Evolutionary conservation across 64 coral and sea anemone species (phyloP), one percentile per base, ranked within the genome.

Genomic region (Actinia tenebrosa): DNA sequence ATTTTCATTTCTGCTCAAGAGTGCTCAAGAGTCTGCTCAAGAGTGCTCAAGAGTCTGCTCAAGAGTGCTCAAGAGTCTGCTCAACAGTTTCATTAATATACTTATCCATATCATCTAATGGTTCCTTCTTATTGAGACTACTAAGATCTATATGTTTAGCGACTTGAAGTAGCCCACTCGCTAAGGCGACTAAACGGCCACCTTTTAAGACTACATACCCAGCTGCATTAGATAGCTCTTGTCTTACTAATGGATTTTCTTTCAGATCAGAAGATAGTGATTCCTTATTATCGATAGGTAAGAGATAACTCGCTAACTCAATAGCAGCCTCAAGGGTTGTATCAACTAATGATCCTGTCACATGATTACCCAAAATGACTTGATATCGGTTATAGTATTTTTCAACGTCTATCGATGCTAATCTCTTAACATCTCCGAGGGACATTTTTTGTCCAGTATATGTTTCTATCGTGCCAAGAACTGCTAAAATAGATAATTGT

Each of bases 341-440:
- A 45, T 87, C 86, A 16, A 87, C 68, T 87, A 87, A 87, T 71
- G 64, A 64, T 14, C 44, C 30, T 55, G 61, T 71, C 30, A 87
- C 86, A 27, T 87, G 60, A 54, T 87, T 87, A 46, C 86, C 86
- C 68, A 87, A 87, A 15, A 87, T 64, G 14, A 56, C 62, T 56
- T 85, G 83, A 64, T 85, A 85, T 1, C 83, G 83, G 62, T 42
- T 42, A 85, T 52, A 87, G 59, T 87, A 87, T 43, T 87, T 87
- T 53, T 78, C 86, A 23, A 87, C 86, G 30, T 87, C 61, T 17
- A 22, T 77, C 66, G 47, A 7, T 78, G 47, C 11, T 44, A 87
- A 68, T 61, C 56, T 87, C 63, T 78, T 87, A 87, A 87, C 78
- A 77, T 87, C 86, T 56, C 86, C 86, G 26, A 87, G 52, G 78